Base-by-base conservation (phyloP, 1,140 invertebrate species). In the Parapsyche elsis region DNA sequence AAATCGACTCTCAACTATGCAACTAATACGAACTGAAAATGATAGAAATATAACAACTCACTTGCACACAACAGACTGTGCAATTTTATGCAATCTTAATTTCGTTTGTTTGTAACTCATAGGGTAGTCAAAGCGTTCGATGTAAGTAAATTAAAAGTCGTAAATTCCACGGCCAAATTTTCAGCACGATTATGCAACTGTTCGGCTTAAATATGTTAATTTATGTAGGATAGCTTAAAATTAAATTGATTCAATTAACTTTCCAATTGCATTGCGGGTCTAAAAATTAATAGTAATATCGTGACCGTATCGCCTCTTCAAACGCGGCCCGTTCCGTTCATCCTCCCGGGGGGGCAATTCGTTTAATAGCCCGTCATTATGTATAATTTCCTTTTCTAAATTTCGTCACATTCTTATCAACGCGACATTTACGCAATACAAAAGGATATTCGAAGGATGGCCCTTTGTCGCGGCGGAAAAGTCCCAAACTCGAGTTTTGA, bases 381-480 rank as follows among this genome's bases (percentile, higher is more conserved):
- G 45, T 67, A 80, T 80, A 80, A 80, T 80, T 80, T 80, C 79
- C 79, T 21, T 75, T 80, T 26, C 71, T 5, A 75, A 80, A 80
- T 80, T 80, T 53, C 38, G 71, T 76, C 79, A 80, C 79, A 80
- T 80, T 80, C 71, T 75, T 71, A 61, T 75, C 44, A 45, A 23
- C 24, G 64, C 12, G 64, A 23, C 71, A 64, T 30, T 57, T n/a
- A 9, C 57, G 57, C 53, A 45, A 46, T 75, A 75, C 44, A 71
- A 79, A 79, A 45, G 78, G 24, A 73, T 79, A 57, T 79, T 59
- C 46, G 38, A 23, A 67, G 24, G 16, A 67, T 12, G 45, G 21
- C 16, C 70, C 53, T 74, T 79, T 79, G 78, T 79, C 71, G 71
- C 38, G 49, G 10, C 64, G 0, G 64, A 26, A 67, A 67, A 67